These are phyloP conservation scores for Herminia tarsipennalis DNA, from an alignment of 2,888 invertebrate species.

Conservation along the genomic window DNA sequence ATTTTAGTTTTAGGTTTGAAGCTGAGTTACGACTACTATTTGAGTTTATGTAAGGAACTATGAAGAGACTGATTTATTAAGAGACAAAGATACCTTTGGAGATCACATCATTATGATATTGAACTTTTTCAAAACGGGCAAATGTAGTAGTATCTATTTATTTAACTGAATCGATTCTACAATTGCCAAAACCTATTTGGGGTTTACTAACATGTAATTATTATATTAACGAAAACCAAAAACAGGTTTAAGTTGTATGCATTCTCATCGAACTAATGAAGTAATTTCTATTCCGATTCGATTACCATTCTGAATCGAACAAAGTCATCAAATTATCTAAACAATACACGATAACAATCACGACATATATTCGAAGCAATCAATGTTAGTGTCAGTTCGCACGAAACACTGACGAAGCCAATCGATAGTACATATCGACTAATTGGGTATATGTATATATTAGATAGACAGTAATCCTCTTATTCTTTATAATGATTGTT, in stretches of 20 bases:
- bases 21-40: too few relatives aligned
- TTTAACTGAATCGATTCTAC: neutral
- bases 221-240: too few relatives aligned
- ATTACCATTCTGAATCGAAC: slow-evolving; percentile 5
- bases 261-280: slow-evolving; percentile 13
- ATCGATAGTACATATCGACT: neutral
- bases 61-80: too few relatives aligned
- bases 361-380: slow-evolving; percentile 10
- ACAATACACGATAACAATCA: slow-evolving; percentile 7
- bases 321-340: slow-evolving; percentile 12
- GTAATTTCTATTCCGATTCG: slow-evolving; percentile 12
- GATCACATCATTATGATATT: too few relatives aligned
- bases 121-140: too few relatives aligned
- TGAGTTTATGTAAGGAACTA: too few relatives aligned
- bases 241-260: neutral
- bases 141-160: neutral
- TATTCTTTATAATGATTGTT: too few relatives aligned
- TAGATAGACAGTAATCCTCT: too few relatives aligned
- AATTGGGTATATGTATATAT: too few relatives aligned
- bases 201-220: too few relatives aligned
- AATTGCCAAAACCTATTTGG: too few relatives aligned
- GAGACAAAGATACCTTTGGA: neutral
- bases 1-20: neutral
- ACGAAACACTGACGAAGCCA: neutral
- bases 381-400: slow-evolving; percentile 12